Conservation (phyloP, 1,140 invertebrate genomes). For the Drosophila punjabiensis region DNA sequence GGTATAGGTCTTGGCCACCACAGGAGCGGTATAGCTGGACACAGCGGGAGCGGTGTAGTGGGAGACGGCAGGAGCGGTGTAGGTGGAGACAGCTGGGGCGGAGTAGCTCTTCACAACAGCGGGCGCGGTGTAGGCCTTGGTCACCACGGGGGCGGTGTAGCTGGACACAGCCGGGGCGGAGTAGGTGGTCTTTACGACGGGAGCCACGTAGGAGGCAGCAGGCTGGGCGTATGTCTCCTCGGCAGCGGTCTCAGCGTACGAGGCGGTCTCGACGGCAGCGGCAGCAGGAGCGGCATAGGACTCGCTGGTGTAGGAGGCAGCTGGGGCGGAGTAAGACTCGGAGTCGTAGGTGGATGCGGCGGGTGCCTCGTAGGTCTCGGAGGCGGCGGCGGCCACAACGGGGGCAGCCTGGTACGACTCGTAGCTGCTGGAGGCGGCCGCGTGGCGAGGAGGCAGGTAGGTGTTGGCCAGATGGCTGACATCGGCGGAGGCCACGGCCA, state of each 20-base stretch:
- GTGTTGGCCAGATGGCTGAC: constrained; percentile 71
- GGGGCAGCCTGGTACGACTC: constrained; percentile 46
- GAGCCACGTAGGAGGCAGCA: constrained; percentile 40
- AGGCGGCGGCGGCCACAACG: constrained; percentile 19
- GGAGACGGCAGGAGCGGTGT: constrained; percentile 45
- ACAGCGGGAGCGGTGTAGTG: constrained; percentile 8
- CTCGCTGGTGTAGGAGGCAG: constrained; percentile 34
- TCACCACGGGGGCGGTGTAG: constrained; percentile 6
- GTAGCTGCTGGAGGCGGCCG: constrained; percentile 40
- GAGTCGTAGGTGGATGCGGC: constrained; percentile 25
- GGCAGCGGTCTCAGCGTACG: background rate
- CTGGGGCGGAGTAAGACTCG: constrained; percentile 54
- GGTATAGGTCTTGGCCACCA: constrained; percentile 28
- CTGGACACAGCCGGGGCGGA: constrained; percentile 30
- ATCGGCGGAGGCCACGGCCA: constrained; percentile 67
- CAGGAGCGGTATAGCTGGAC: constrained; percentile 3
- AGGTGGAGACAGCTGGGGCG: constrained; percentile 26
- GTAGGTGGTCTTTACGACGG: constrained; percentile 32
- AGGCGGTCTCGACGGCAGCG: background rate
- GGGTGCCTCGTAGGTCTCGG: constrained; percentile 39
- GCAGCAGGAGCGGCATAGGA: constrained; percentile 39
- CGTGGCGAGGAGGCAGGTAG: constrained; percentile 58
- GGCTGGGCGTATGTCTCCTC: constrained; percentile 31
- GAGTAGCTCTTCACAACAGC: constrained; percentile 32
- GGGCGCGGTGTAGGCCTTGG: constrained; percentile 15